Evolutionary conservation across 2,797 vertebrate genomes (phyloP).

Genomic region (Microctenopoma lineatum): DNA sequence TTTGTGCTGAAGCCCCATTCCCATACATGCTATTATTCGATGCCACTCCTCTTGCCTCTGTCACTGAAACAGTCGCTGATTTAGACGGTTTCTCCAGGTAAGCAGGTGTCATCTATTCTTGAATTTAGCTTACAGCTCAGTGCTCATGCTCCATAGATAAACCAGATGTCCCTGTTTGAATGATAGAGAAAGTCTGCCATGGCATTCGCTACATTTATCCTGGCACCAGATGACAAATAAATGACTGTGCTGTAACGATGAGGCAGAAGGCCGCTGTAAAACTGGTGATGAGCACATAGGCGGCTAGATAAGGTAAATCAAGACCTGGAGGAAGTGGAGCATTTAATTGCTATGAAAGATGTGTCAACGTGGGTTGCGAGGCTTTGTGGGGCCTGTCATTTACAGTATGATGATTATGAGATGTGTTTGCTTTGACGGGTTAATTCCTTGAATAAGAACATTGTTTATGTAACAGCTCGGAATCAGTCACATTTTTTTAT

Average conservation of each 20-base stretch:
- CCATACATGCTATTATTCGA: conserved; percentile 63
- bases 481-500: conserved; percentile 25
- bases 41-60: conserved; percentile 38
- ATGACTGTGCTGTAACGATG: conserved; percentile 65
- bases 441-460: conserved; percentile 67
- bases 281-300: conserved; percentile 64
- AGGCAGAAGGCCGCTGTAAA: conserved; percentile 60
- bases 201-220: conserved; percentile 73
- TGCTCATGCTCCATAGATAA: conserved; percentile 66
- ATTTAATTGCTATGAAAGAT: conserved; percentile 80
- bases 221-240: conserved; percentile 79
- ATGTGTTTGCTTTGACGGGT: conserved; percentile 70
- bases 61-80: conserved; percentile 66
- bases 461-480: conserved; percentile 64
- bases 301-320: conserved; percentile 78
- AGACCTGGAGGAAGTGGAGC: conserved; percentile 75
- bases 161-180: conserved; percentile 76
- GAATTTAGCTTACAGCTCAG: conserved; percentile 51
- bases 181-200: conserved; percentile 67
- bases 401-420: conserved; percentile 70
- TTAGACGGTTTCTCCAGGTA: conserved; percentile 73
- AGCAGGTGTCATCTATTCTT: conserved; percentile 78
- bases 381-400: conserved; percentile 73
- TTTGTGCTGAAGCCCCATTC: conserved; percentile 66
- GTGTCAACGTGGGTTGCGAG: conserved; percentile 66